phyloP scores from a whole-genome alignment of 2,888 invertebrate genomes.

The Agrotis exclamationis region DNA sequence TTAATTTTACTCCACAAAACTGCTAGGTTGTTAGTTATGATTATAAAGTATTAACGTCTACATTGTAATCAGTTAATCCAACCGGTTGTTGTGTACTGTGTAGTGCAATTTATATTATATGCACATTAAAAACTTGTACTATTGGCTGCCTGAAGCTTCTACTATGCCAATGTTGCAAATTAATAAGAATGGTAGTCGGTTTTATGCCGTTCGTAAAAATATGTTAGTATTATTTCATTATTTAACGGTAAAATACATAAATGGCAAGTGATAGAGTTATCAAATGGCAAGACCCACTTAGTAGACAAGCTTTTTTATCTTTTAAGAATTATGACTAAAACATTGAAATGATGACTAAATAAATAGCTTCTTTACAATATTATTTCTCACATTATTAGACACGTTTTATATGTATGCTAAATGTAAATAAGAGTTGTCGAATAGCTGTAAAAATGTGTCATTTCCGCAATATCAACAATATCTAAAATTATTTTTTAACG shows the following conservation, averaged over 20 bases:
- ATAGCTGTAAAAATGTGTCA: slow-evolving; percentile 44
- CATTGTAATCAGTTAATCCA: slow-evolving; percentile 59
- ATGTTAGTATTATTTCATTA: slow-evolving; percentile 2
- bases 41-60: slow-evolving; percentile 57
- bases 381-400: slow-evolving; percentile 12
- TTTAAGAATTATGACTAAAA: background rate
- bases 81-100: slow-evolving; percentile 31
- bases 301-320: background rate
- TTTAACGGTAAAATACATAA: background rate
- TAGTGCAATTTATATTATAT: slow-evolving; percentile 43
- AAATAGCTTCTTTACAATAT: background rate
- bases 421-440: slow-evolving; percentile 33
- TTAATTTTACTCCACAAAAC: slow-evolving; percentile 61
- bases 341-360: background rate
- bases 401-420: slow-evolving; percentile 28
- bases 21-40: slow-evolving; percentile 53
- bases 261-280: slow-evolving; percentile 8
- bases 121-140: slow-evolving; percentile 42
- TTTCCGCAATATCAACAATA: slow-evolving; percentile 24
- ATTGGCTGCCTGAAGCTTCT: slow-evolving; percentile 12
- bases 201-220: slow-evolving; percentile 31
- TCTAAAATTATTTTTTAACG: slow-evolving; percentile 32
- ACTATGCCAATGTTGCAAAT: slow-evolving; percentile 27
- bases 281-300: background rate
- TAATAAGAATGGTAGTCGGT: slow-evolving; percentile 17